These are phyloP conservation scores for Lutraria lutraria DNA, from an alignment of 2,888 invertebrate genomes.

Conservation along the genomic window DNA sequence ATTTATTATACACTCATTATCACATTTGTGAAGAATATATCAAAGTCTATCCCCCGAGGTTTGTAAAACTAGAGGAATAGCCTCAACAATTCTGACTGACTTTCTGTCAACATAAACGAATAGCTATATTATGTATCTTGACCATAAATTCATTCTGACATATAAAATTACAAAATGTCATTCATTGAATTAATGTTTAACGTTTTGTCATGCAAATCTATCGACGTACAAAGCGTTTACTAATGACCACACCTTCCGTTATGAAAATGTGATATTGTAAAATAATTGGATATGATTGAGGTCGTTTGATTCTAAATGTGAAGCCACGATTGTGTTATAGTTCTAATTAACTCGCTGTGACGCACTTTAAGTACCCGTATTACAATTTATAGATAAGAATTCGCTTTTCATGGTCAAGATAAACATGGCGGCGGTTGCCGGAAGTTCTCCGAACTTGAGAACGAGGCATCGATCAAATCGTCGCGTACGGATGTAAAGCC, in stretches of 20 bases:
- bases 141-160: not conserved
- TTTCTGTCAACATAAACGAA: not conserved
- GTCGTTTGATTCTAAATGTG: slow-evolving; percentile 30
- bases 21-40: not conserved
- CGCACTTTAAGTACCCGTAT: slow-evolving; percentile 40
- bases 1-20: not conserved
- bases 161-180: not conserved
- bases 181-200: not conserved
- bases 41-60: not conserved
- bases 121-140: not conserved
- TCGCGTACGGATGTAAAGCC: slow-evolving; percentile 47
- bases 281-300: slow-evolving; percentile 41
- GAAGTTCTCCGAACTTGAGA: slow-evolving; percentile 53
- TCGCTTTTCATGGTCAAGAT: slow-evolving; percentile 36
- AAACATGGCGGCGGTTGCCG: slow-evolving; percentile 45
- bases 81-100: not conserved
- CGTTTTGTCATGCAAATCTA: slow-evolving; percentile 14
- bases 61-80: not conserved
- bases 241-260: slow-evolving; percentile 32
- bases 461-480: slow-evolving; percentile 54
- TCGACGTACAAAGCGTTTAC: slow-evolving; percentile 37
- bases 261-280: slow-evolving; percentile 26
- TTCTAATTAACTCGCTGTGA: slow-evolving; percentile 34
- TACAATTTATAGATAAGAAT: slow-evolving; percentile 36
- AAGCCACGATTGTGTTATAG: slow-evolving; percentile 28